Evolutionary conservation across 2,888 invertebrate species (phyloP).

Genomic region (Erebia epiphron): DNA sequence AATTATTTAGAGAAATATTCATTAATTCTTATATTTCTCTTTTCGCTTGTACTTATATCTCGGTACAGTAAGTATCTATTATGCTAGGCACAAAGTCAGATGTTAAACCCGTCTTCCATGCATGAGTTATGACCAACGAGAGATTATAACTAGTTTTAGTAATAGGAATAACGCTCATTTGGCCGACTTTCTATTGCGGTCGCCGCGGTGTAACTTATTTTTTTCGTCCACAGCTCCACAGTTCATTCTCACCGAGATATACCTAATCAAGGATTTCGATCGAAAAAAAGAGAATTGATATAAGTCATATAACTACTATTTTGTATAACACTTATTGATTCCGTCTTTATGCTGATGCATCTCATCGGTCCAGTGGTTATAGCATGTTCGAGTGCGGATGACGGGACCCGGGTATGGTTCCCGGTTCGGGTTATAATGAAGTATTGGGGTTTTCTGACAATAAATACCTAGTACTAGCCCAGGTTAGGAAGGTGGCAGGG

Average conservation of each 20-base stretch:
- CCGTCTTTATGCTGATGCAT: no score
- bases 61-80: background rate
- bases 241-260: background rate
- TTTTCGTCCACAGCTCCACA: background rate
- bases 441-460: no score
- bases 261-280: background rate
- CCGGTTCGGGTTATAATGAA: no score
- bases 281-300: background rate
- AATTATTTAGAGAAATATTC: no score
- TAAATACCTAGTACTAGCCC: no score
- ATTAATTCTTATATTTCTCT: no score
- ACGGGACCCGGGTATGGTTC: no score
- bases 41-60: background rate
- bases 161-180: constrained; percentile 35
- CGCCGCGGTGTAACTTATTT: constrained; percentile 34
- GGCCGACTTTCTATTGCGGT: constrained; percentile 42
- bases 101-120: constrained; percentile 8
- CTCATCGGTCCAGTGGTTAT: no score
- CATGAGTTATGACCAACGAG: constrained; percentile 5
- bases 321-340: no score
- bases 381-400: no score
- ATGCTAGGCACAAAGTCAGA: background rate
- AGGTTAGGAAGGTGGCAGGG: no score
- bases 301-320: no score
- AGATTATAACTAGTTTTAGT: constrained; percentile 33